Base-by-base conservation (phyloP, 2,888 invertebrate genomes). In the Tortricodes alternella region DNA sequence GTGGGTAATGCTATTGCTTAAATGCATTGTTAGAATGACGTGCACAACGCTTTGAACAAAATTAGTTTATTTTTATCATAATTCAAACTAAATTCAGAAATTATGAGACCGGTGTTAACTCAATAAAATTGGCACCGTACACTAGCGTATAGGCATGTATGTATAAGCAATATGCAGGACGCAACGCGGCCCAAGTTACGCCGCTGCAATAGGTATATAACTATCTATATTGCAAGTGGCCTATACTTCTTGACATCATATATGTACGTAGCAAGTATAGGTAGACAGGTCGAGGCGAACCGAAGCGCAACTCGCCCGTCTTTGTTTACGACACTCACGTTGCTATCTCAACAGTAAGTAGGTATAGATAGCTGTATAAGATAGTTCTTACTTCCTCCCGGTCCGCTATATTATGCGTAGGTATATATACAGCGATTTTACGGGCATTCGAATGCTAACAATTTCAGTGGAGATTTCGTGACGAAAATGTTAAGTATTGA, bases 251-350 rank as follows among this genome's bases (percentile, higher is more conserved):
- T 37, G 38, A 29, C 46, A 46, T 53, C 44, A 38, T 53, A 59
- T 52, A 44, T 11, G 9, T 48, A 57, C 38, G 38, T 61, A 49
- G 43, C 15, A 21, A 27, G 43, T 48, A 58, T 52, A 62, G 61
- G 65, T 63, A 71, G 75, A 76, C 75, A 76, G 76, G 73, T 75
- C 74, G 76, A 76, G 68, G 73, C 74, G 68, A 76, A 67, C 68
- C 69, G 70, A 73, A 64, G 68, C 67, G 67, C 62, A 63, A 62
- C 62, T 60, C 38, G 29, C 23, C 23, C 3, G 49, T 43, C 68
- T 71, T 74, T 73, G 73, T 78, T 77, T 76, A 76, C 71, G 67
- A 63, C 60, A 59, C 62, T 49, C 58, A 57, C 50, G 69, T 64
- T 66, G 64, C 68, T 68, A 65, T 65, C 41, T 49, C 50, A 24